These are phyloP conservation scores for Sebastes ruberrimus DNA, from an alignment of 2,797 vertebrate species.

Conservation along the genomic window DNA sequence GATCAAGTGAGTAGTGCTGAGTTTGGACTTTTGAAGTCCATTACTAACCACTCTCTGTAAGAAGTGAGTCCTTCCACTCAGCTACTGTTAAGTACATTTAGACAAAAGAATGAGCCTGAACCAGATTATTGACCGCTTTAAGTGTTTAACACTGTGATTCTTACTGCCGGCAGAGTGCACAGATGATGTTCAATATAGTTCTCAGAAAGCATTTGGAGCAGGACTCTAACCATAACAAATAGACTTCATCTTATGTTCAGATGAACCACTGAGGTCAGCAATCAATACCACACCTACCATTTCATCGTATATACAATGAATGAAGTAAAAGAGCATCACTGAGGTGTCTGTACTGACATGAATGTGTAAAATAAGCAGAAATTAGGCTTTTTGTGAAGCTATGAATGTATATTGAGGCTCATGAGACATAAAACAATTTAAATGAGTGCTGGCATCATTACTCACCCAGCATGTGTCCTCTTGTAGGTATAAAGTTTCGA, in stretches of 20 bases:
- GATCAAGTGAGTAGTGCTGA: background rate
- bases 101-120: background rate
- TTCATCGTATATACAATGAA: background rate
- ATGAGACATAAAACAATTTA: background rate
- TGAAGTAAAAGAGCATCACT: background rate
- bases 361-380: background rate
- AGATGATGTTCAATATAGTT: conserved; percentile 11
- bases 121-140: conserved; percentile 4
- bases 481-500: conserved; percentile 97
- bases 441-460: background rate
- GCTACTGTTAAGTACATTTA: conserved; percentile 10
- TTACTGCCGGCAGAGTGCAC: background rate
- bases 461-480: conserved; percentile 95
- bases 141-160: conserved; percentile 24
- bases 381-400: background rate
- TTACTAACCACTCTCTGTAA: background rate
- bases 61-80: background rate
- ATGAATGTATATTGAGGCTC: background rate
- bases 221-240: background rate
- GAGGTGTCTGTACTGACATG: background rate
- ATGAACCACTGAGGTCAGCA: background rate
- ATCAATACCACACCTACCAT: background rate
- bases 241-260: background rate
- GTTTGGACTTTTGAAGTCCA: background rate
- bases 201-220: conserved; percentile 11